These are phyloP conservation scores for Antitype chi DNA, from an alignment of 2,888 invertebrate species.

Conservation along the genomic window DNA sequence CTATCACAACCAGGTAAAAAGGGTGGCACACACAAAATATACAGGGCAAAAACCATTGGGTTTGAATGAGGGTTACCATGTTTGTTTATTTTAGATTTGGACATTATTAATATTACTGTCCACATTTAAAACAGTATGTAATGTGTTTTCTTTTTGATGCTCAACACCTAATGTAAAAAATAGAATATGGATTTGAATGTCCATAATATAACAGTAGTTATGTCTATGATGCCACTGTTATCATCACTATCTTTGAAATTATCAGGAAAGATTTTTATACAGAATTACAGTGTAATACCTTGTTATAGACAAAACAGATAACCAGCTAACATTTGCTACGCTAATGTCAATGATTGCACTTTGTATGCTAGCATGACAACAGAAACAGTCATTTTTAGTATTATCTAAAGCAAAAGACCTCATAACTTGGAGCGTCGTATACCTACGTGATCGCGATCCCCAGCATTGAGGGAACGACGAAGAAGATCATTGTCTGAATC, in stretches of 20 bases:
- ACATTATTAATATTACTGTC: neutral
- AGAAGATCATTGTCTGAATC: neutral
- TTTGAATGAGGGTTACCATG: conserved; percentile 34
- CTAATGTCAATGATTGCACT: conserved; percentile 1
- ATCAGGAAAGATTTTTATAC: conserved; percentile 20
- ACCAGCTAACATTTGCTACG: neutral
- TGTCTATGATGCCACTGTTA: conserved; percentile 18
- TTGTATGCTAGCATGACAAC: neutral
- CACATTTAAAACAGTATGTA: too few species aligned
- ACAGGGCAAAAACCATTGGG: neutral
- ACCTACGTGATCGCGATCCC: too few species aligned
- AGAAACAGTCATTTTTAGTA: neutral
- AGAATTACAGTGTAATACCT: conserved; percentile 21
- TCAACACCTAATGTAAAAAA: neutral
- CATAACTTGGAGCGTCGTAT: too few species aligned
- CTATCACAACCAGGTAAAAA: conserved; percentile 19
- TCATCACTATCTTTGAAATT: conserved; percentile 35
- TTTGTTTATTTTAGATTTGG: conserved; percentile 10
- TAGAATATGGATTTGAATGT: neutral
- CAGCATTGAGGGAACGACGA: too few species aligned
- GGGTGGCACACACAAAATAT: neutral
- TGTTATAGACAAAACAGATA: conserved; percentile 29
- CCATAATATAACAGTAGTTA: neutral
- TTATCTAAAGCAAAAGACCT: neutral
- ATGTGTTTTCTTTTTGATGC: neutral